Base-by-base conservation (phyloP, 2,888 invertebrate species). In the Hirtodrosophila alboralis region DNA sequence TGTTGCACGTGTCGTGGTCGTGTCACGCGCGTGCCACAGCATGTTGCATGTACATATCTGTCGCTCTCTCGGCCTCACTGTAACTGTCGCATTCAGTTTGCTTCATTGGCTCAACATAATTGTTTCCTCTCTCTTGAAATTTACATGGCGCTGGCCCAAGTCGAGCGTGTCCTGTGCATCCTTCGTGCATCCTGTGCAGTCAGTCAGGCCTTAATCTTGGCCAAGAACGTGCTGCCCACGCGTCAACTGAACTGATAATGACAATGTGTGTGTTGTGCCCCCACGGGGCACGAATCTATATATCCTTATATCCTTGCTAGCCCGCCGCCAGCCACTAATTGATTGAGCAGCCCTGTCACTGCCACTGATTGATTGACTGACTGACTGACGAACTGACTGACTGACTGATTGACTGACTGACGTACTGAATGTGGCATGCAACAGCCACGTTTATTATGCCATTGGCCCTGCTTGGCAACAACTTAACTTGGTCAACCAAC, bases 81-180 rank as follows among this genome's bases (percentile, higher is more conserved):
- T 48, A 60, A 41, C 67, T 57, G 64, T 59, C 66, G 69, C 49
- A 61, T 75, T 63, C 66, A 54, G 83, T 65, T 75, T 78, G 76
- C 83, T 73, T 66, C 83, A 83, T 79, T 81, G 78, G 69, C 75
- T 79, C 67, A 58, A 73, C 75, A 83, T 80, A 78, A 83, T 78
- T 83, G 83, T 75, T 78, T 78, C 78, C 78, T 81, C 70, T 63
- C 48, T 52, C 52, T 43, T 49, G 58, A 60, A 71, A 80, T 70
- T 67, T 74, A 65, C 80, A 78, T 77, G 75, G 38, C 59, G 57
- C 23, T 30, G 52, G n/a, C n/a, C n/a, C 58, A 36, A 67, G 56
- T 67, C 56, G 40, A 52, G 48, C 62, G 48, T 58, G 14, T 16
- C 16, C 9, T 8, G n/a, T 14, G 7, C 13, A 26, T 12, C 8